These are phyloP conservation scores for Caenorhabditis latens DNA, from an alignment of 1,140 invertebrate genomes.

Conservation along the genomic window DNA sequence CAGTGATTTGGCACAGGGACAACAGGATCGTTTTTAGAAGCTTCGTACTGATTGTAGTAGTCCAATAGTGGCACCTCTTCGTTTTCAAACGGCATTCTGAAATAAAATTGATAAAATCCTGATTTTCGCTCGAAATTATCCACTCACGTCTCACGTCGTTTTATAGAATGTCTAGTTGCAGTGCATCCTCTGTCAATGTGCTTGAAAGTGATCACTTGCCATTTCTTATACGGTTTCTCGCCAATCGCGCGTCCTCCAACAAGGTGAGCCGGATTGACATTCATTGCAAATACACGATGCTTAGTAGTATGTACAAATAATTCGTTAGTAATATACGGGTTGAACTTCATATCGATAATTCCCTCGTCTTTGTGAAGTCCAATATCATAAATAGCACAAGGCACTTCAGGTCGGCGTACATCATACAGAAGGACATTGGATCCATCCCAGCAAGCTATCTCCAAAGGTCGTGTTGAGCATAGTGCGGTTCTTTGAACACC, in stretches of 20 bases:
- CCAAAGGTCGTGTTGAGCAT: background rate
- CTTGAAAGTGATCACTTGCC: slow-evolving; percentile 22
- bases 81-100: slow-evolving; percentile 22
- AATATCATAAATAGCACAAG: slow-evolving; percentile 4
- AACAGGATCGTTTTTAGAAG: background rate
- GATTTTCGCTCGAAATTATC: background rate
- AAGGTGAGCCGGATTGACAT: background rate
- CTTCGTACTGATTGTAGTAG: slow-evolving; percentile 1
- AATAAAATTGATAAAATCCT: background rate
- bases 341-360: slow-evolving; percentile 24
- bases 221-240: slow-evolving; percentile 1
- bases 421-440: slow-evolving; percentile 29
- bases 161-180: background rate
- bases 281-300: slow-evolving; percentile 1
- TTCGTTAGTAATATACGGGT: slow-evolving; percentile 11
- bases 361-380: background rate
- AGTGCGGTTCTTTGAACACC: slow-evolving; percentile 32
- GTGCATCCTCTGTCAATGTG: slow-evolving; percentile 48
- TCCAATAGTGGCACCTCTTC: background rate
- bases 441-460: slow-evolving; percentile 37
- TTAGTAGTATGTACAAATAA: slow-evolving; percentile 22
- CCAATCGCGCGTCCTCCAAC: background rate
- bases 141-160: slow-evolving; percentile 6
- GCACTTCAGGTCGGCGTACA: slow-evolving; percentile 7
- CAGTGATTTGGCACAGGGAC: slow-evolving; percentile 9